These are phyloP conservation scores for Megamerina dolium DNA, from an alignment of 2,888 invertebrate species.

Conservation along the genomic window DNA sequence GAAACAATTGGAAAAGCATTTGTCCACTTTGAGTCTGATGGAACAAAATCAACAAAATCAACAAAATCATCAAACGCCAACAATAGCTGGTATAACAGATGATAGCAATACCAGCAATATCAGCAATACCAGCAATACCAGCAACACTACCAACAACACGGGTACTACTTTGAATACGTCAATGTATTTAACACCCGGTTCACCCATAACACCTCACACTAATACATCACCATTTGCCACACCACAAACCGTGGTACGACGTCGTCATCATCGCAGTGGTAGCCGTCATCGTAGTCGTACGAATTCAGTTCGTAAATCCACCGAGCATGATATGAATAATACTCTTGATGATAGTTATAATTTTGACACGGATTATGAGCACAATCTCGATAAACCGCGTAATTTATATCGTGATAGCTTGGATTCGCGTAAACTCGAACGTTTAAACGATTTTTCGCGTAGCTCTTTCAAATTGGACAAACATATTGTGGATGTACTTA, in stretches of 20 bases:
- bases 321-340: slow-evolving; percentile 22
- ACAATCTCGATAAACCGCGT: slow-evolving; percentile 43
- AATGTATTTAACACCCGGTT: slow-evolving; percentile 1
- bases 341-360: slow-evolving; percentile 26
- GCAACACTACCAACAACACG: background rate
- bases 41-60: slow-evolving; percentile 20
- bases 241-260: slow-evolving; percentile 32
- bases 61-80: background rate
- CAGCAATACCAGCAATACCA: slow-evolving; percentile 1
- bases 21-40: slow-evolving; percentile 39
- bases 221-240: slow-evolving; percentile 15
- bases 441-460: slow-evolving; percentile 41
- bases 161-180: too few relatives aligned
- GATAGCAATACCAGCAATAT: background rate
- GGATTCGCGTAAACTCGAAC: slow-evolving; percentile 42
- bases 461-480: slow-evolving; percentile 40
- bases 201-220: slow-evolving; percentile 10
- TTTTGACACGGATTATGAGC: slow-evolving; percentile 41
- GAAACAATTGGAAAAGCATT: slow-evolving; percentile 41
- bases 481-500: slow-evolving; percentile 37
- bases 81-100: too few relatives aligned
- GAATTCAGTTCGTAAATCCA: slow-evolving; percentile 23
- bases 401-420: slow-evolving; percentile 48
- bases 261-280: slow-evolving; percentile 28
- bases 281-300: slow-evolving; percentile 10